These are phyloP conservation scores for Thera britannica DNA, from an alignment of 2,888 invertebrate genomes.

Conservation along the genomic window DNA sequence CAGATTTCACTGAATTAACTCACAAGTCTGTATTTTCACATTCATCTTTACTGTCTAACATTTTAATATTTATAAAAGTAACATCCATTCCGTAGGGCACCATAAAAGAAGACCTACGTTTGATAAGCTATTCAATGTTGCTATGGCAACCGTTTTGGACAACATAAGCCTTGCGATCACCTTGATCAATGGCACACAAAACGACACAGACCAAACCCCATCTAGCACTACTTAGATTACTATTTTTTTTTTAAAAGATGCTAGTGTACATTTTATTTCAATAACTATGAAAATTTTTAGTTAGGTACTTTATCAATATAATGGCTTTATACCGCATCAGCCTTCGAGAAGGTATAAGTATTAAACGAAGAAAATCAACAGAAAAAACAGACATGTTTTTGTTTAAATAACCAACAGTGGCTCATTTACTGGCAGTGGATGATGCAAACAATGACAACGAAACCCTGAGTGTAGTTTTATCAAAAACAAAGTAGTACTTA, in stretches of 20 bases:
- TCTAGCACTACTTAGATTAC: background rate
- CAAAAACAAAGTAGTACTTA: slow-evolving; percentile 13
- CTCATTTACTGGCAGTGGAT: background rate
- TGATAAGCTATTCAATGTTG: slow-evolving; percentile 76
- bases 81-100: slow-evolving; percentile 38
- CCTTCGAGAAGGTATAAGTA: too few species aligned
- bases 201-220: background rate
- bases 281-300: too few species aligned
- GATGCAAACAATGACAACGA: slow-evolving; percentile 1
- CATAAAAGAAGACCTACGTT: slow-evolving; percentile 44
- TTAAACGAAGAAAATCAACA: background rate
- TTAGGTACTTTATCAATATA: too few species aligned
- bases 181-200: slow-evolving; percentile 18
- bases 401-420: background rate
- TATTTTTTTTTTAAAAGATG: background rate
- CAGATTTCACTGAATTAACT: slow-evolving; percentile 44
- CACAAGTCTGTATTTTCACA: slow-evolving; percentile 48
- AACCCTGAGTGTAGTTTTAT: slow-evolving; percentile 1
- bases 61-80: slow-evolving; percentile 22
- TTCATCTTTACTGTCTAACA: slow-evolving; percentile 40
- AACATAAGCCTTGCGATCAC: slow-evolving; percentile 50
- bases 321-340: too few species aligned
- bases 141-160: slow-evolving; percentile 69
- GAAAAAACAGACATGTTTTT: background rate
- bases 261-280: too few species aligned